Percentiles rank a stretch among this genome's conserved stretches.
phyloP scores from a whole-genome alignment of 2,797 vertebrate genomes.

The Neosilurus mollespiculum region DNA sequence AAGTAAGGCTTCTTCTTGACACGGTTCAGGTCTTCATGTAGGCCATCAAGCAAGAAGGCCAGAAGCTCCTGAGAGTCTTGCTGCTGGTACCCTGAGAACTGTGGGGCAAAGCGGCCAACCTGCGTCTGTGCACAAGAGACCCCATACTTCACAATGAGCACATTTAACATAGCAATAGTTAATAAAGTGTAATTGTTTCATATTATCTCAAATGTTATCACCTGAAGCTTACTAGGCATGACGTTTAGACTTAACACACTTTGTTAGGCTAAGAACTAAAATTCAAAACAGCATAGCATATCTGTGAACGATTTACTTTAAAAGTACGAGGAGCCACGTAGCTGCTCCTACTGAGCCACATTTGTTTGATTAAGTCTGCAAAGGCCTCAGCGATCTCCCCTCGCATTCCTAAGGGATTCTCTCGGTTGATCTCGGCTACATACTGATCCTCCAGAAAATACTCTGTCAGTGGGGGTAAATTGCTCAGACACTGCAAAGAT shows the following conservation, averaged over 20 bases:
- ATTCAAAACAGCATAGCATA: background rate
- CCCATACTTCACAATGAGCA: background rate
- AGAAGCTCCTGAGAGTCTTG: slow-evolving; percentile 96
- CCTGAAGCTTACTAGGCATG: background rate
- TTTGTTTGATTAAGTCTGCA: slow-evolving; percentile 94
- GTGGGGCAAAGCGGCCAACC: slow-evolving; percentile 93
- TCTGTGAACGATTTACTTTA: slow-evolving; percentile 77
- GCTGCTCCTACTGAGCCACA: slow-evolving; percentile 90
- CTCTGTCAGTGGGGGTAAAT: slow-evolving; percentile 88
- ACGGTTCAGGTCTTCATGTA: slow-evolving; percentile 95
- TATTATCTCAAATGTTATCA: background rate
- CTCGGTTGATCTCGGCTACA: slow-evolving; percentile 92
- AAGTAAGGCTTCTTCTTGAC: slow-evolving; percentile 97
- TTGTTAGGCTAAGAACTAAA: background rate
- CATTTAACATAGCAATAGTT: background rate
- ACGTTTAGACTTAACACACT: background rate
- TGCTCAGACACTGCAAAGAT: slow-evolving; percentile 86
- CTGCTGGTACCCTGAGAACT: slow-evolving; percentile 97
- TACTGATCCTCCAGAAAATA: slow-evolving; percentile 94
- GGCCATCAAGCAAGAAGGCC: slow-evolving; percentile 92
- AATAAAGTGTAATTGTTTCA: background rate
- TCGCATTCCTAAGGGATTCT: slow-evolving; percentile 94
- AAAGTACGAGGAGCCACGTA: slow-evolving; percentile 92
- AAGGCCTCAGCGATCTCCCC: slow-evolving; percentile 96
- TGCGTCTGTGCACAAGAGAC: slow-evolving; percentile 78